Percentiles rank a stretch among this genome's conserved stretches.
These are phyloP conservation scores for Caenorhabditis brenneri DNA, from an alignment of 1,140 invertebrate genomes.

Conservation along the genomic window DNA sequence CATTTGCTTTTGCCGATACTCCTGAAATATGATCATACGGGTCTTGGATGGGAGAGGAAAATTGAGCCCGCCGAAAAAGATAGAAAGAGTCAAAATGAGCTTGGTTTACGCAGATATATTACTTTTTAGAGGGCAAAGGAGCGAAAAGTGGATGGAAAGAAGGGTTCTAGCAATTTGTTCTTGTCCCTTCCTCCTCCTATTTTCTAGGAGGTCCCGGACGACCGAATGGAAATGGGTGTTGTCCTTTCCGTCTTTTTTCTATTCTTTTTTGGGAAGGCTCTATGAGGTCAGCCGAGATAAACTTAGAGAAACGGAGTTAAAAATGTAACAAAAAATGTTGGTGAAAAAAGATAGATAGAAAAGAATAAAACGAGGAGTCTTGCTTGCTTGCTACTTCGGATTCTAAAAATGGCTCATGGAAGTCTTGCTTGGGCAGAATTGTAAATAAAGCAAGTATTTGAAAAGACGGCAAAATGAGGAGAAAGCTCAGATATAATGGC, in stretches of 20 bases:
- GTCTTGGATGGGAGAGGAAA: not conserved
- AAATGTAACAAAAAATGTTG: not conserved
- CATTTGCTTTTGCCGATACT: slow-evolving; percentile 54
- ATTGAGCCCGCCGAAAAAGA: not conserved
- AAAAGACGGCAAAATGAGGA: not conserved
- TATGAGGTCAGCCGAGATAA: not conserved
- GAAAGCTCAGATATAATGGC: not conserved
- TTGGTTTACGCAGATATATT: not conserved
- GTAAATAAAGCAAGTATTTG: not conserved
- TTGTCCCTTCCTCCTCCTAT: not conserved
- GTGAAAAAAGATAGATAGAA: not conserved
- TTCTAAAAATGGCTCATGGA: slow-evolving; percentile 16
- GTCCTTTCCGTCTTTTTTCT: not conserved
- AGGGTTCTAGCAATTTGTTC: not conserved
- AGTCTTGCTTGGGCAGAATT: not conserved
- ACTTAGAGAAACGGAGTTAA: slow-evolving; percentile 1
- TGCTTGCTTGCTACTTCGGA: not conserved
- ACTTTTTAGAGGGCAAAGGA: not conserved
- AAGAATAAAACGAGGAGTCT: no score
- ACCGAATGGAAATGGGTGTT: not conserved
- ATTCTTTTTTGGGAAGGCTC: not conserved
- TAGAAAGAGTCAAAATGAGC: not conserved
- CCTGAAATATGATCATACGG: slow-evolving; percentile 45
- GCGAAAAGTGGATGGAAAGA: not conserved
- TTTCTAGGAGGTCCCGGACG: not conserved